These are phyloP conservation scores for Drosophila rellima DNA, from an alignment of 2,888 invertebrate species.

Conservation along the genomic window DNA sequence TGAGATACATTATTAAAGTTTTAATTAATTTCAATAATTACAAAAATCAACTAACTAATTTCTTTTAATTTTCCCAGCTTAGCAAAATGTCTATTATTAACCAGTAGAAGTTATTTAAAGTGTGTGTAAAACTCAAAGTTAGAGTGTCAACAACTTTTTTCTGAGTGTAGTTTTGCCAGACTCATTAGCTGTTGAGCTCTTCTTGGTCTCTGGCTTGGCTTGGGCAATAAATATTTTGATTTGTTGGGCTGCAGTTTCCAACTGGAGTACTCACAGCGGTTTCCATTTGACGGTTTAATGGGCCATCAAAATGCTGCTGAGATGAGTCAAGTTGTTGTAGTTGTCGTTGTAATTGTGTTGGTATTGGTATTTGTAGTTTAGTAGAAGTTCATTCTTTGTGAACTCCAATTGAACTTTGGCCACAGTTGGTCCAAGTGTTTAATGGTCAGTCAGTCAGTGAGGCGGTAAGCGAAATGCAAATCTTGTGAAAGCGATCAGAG, in stretches of 20 bases:
- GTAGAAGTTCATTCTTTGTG: slow-evolving; percentile 31
- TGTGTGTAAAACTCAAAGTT: background rate
- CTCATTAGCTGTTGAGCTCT: slow-evolving; percentile 64
- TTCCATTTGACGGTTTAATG: slow-evolving; percentile 68
- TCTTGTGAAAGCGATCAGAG: slow-evolving; percentile 75
- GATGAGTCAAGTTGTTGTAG: slow-evolving; percentile 23
- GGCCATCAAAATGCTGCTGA: slow-evolving; percentile 57
- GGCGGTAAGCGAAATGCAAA: slow-evolving; percentile 59
- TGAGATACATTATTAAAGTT: no score
- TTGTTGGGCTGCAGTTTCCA: slow-evolving; percentile 67
- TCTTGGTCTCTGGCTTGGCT: slow-evolving; percentile 7
- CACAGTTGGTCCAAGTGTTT: slow-evolving; percentile 64
- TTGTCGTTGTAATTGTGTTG: background rate
- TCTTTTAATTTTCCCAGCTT: no score
- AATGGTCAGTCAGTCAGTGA: slow-evolving; percentile 49
- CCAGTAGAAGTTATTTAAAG: no score
- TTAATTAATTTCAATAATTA: no score
- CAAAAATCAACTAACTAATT: no score
- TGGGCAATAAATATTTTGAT: slow-evolving; percentile 76
- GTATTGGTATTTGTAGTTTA: background rate
- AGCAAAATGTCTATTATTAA: no score
- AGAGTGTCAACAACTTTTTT: background rate
- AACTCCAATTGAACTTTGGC: slow-evolving; percentile 74
- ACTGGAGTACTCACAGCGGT: slow-evolving; percentile 56
- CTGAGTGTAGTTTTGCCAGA: slow-evolving; percentile 26